Evolutionary conservation across 2,888 invertebrate species (phyloP).

Genomic region (Balanococcus diminutus): DNA sequence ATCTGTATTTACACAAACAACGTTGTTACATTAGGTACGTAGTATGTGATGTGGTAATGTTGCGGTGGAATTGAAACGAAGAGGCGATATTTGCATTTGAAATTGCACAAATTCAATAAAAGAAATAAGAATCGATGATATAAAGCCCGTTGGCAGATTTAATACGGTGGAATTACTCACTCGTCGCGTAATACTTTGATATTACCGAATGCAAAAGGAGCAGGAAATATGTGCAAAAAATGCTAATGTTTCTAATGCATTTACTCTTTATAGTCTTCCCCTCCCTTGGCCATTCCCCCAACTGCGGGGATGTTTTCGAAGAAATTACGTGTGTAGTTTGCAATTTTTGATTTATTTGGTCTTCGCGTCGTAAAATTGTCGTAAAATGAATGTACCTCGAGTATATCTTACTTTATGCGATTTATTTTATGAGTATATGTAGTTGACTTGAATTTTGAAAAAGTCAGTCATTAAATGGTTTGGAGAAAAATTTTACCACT

Average conservation of each 20-base stretch:
- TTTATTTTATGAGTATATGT: too few relatives aligned
- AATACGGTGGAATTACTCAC: not conserved
- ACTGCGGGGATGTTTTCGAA: not conserved
- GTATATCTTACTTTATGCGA: not conserved
- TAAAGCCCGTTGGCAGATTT: constrained; percentile 15
- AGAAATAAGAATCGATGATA: not conserved
- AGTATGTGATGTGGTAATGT: not conserved
- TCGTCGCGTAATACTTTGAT: not conserved
- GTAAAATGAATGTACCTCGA: not conserved
- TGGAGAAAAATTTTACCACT: too few relatives aligned
- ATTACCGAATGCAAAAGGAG: not conserved
- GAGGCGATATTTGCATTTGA: not conserved
- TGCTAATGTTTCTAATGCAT: not conserved
- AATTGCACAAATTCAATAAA: constrained; percentile 16
- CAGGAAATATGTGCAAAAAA: not conserved
- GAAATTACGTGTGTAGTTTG: not conserved
- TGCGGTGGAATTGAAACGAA: not conserved
- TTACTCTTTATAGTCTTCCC: not conserved
- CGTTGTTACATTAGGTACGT: not conserved
- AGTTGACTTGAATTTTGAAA: too few relatives aligned
- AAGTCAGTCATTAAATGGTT: too few relatives aligned
- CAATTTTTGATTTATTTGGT: not conserved
- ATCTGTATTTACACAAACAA: not conserved
- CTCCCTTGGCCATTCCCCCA: not conserved
- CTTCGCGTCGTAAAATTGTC: not conserved